Evolutionary conservation across 2,888 invertebrate species (phyloP).

Genomic region (Melolontha melolontha): DNA sequence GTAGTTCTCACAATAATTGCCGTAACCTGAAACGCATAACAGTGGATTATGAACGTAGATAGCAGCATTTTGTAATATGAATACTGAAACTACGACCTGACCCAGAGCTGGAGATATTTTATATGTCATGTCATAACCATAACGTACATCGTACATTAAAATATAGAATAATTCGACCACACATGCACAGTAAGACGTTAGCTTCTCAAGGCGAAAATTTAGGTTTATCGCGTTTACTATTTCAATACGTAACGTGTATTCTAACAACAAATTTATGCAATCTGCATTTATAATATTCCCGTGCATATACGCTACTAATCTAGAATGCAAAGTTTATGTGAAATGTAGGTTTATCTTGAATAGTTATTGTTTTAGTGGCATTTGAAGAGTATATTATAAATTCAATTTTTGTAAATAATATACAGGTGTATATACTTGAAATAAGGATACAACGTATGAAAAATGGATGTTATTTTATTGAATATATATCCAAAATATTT

Average conservation of each 20-base stretch:
- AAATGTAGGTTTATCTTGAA: too few relatives aligned
- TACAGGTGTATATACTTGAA: too few relatives aligned
- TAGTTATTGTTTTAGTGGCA: too few relatives aligned
- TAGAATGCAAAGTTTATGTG: constrained; percentile 1
- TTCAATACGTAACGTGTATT: constrained; percentile 4
- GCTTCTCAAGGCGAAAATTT: constrained; percentile 6
- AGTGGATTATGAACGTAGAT: too few relatives aligned
- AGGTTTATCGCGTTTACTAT: constrained; percentile 16
- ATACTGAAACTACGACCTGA: constrained; percentile 2
- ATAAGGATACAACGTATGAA: too few relatives aligned
- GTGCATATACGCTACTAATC: background rate
- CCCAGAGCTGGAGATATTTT: background rate
- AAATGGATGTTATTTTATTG: too few relatives aligned
- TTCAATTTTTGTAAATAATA: too few relatives aligned
- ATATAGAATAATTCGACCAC: constrained; percentile 18
- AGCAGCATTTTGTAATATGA: constrained; percentile 1
- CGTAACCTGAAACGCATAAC: too few relatives aligned
- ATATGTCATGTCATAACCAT: too few relatives aligned
- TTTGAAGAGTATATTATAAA: too few relatives aligned
- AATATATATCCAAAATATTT: too few relatives aligned
- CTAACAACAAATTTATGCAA: constrained; percentile 25
- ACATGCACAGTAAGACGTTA: constrained; percentile 11
- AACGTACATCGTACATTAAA: constrained; percentile 1
- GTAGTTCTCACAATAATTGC: too few relatives aligned
- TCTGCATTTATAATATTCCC: constrained; percentile 14